These are phyloP conservation scores for Muricea muricata DNA, from an alignment of 92 coral and sea anemone species.

Conservation along the genomic window DNA sequence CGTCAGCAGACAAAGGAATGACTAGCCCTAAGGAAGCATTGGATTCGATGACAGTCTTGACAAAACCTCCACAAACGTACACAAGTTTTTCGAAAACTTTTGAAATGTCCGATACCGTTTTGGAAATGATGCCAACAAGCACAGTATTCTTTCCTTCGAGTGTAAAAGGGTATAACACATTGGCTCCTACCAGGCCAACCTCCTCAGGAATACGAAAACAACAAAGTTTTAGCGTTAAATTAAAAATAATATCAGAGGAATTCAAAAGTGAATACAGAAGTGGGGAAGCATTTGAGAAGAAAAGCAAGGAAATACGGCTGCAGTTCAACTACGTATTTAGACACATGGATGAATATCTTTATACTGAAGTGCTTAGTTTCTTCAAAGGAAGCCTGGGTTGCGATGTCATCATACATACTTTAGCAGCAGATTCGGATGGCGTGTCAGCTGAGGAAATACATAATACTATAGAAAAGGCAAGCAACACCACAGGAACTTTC, in stretches of 20 bases:
- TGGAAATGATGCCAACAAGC: not conserved
- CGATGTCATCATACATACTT: not conserved
- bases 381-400: slow-evolving; percentile 34
- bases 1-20: not conserved
- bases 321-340: not conserved
- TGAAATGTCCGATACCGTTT: not conserved
- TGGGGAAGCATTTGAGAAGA: not conserved
- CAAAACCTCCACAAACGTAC: not conserved
- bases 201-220: not conserved
- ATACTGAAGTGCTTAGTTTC: not conserved
- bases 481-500: not conserved
- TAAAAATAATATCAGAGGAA: slow-evolving; percentile 5
- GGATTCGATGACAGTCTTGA: not conserved
- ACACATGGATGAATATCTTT: not conserved
- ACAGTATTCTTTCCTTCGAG: not conserved
- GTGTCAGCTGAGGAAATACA: not conserved
- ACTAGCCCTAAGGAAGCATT: not conserved
- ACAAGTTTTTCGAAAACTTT: not conserved
- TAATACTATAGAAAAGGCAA: not conserved
- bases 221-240: not conserved
- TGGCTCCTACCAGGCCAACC: not conserved
- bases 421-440: not conserved
- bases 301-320: not conserved
- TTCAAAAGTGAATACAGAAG: not conserved
- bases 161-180: not conserved